Conservation (phyloP, 2,797 vertebrate species). For the Onychomys arenicola region DNA sequence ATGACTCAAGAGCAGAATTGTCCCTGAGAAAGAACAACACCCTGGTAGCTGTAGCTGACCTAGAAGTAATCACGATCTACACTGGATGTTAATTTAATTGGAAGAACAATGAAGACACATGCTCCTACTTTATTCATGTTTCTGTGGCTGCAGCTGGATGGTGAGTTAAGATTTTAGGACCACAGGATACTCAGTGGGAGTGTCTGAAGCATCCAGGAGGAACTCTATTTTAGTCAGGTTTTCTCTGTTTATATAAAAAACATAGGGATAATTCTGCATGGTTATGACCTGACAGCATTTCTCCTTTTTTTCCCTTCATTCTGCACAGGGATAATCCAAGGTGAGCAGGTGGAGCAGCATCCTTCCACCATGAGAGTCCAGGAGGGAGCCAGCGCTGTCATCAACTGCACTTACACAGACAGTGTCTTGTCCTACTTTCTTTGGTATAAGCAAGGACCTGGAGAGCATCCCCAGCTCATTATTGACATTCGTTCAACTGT, state of each 20-base stretch:
- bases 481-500: not conserved
- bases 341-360: not conserved
- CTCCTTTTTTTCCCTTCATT: not conserved
- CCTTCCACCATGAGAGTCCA: not conserved
- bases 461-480: not conserved
- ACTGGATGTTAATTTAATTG: too few relatives aligned
- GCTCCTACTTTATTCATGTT: too few relatives aligned
- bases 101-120: too few relatives aligned
- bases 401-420: constrained; percentile 56
- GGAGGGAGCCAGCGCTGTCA: not conserved
- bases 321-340: not conserved
- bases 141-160: constrained; percentile 14
- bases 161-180: constrained; percentile 47
- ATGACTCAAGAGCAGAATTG: too few relatives aligned
- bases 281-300: rapidly evolving
- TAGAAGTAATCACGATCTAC: too few relatives aligned
- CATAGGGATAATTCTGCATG: not conserved
- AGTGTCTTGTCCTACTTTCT: not conserved
- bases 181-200: not conserved
- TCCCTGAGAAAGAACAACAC: too few relatives aligned
- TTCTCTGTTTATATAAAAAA: not conserved
- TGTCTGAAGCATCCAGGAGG: not conserved
- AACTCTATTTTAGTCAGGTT: not conserved
- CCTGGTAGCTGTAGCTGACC: too few relatives aligned
- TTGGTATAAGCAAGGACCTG: constrained; percentile 69